phyloP scores from a whole-genome alignment of 37 sponge, comb jelly and placozoan genomes.

The Aphrocallistes beatrix region DNA sequence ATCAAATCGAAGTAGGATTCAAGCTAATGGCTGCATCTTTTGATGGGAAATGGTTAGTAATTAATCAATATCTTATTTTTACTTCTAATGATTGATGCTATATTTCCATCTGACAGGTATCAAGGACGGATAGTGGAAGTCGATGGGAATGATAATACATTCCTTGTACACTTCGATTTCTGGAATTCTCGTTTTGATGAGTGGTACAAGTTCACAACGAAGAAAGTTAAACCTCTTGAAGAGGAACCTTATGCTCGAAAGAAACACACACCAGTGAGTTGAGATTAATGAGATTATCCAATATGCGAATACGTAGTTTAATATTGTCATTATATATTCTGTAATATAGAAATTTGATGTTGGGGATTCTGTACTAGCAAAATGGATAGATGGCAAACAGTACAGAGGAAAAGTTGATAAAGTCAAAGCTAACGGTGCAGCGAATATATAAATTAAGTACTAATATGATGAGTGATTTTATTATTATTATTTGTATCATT shows the following conservation, averaged over 20 bases:
- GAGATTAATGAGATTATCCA: neutral
- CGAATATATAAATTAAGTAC: neutral
- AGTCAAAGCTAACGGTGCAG: neutral
- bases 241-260: neutral
- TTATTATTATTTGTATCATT: neutral
- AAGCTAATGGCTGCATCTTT: conserved; percentile 3
- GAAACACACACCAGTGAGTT: neutral
- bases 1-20: neutral
- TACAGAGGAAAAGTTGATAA: neutral
- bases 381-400: neutral
- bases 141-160: neutral
- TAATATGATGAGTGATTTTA: neutral
- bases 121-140: neutral
- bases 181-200: conserved; percentile 3
- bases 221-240: neutral
- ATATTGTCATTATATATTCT: neutral
- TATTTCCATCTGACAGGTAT: neutral
- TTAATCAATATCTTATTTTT: neutral
- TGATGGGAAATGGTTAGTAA: neutral
- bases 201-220: conserved; percentile 3
- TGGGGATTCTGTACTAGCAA: neutral
- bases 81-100: neutral
- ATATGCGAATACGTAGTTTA: too few species aligned
- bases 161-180: neutral
- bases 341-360: neutral